A percentile compares a stretch with the other conserved stretches of the same genome.
These are phyloP conservation scores for Prionailurus viverrinus DNA, from an alignment of 2,113 vertebrate species.

Conservation along the genomic window DNA sequence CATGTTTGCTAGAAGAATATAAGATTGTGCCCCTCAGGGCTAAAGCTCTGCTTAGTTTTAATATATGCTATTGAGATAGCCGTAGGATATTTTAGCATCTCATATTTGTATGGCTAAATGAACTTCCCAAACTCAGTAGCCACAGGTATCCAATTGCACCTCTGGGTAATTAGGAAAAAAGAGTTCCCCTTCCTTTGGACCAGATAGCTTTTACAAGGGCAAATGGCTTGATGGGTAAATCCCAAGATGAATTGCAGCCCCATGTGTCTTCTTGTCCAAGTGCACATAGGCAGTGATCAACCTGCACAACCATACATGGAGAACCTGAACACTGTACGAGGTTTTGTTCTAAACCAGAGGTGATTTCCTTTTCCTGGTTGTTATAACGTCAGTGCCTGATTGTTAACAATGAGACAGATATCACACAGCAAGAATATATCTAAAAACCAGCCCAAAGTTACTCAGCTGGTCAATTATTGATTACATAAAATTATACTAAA, in stretches of 20 bases:
- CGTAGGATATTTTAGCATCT: neutral
- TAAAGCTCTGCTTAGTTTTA: constrained; percentile 1
- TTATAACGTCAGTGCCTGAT: neutral
- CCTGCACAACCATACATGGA: neutral
- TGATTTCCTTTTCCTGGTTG: neutral
- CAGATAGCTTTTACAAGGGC: neutral
- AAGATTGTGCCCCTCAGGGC: neutral
- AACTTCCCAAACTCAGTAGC: neutral
- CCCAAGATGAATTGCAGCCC: neutral
- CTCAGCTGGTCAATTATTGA: neutral
- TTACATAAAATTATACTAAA: neutral
- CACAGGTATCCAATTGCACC: neutral
- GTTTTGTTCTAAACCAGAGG: neutral
- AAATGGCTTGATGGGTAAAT: neutral
- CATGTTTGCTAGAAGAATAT: neutral
- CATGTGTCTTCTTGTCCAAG: neutral
- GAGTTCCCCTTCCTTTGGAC: neutral
- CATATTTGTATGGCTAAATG: neutral
- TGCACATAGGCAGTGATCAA: neutral
- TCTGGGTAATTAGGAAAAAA: neutral
- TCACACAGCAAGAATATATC: neutral
- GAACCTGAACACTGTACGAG: neutral
- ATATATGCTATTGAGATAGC: neutral
- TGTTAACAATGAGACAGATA: neutral
- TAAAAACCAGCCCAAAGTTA: neutral